Base-by-base conservation (phyloP, 1,140 invertebrate species). In the Hypsibius dujardini region DNA sequence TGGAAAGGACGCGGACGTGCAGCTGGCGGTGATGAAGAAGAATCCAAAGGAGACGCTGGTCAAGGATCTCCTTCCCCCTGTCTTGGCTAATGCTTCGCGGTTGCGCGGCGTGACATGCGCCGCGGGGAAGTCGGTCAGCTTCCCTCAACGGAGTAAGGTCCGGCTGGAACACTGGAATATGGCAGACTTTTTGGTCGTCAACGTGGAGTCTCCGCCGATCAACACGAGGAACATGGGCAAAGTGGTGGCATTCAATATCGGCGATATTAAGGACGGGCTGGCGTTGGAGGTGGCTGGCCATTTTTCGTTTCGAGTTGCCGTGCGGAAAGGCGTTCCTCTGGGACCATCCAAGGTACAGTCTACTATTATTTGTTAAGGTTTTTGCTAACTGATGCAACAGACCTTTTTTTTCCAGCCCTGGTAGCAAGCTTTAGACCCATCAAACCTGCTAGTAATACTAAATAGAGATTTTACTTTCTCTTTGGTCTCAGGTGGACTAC, bases 91-190 rank as follows among this genome's bases (percentile, higher is more conserved):
- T 45, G 62, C 62, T 12, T 7, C 12, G 12, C 12, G 45, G 62
- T 7, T 45, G 62, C 3, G 7, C 12, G 62, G 62, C 12, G 42
- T 42, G 62, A 42, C 45, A 3, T 12, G 62, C 3, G 12, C 62
- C 12, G 12, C 12, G 12, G 3, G 7, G 12, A 12, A 12, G 42
- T 7, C 50, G 7, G 62, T 67, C 12, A 42, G 3, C 62, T 67
- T 67, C 42, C 50, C 50, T 7, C 12, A 3, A 3, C 12, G 62
- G 12, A 42, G 3, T 42, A 12, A 45, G 12, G 3, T 67, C 12
- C 62, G 62, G 62, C 12, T 67, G 62, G 62, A 67, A 67, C 42
- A 45, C 62, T 67, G 62, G 62, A 67, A 67, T 67, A 7, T 67
- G 62, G 3, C 3, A 7, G 42, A 67, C 62, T 67, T 15, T 42